phyloP scores from a whole-genome alignment of 2,888 invertebrate species.

The Polyploca ridens region DNA sequence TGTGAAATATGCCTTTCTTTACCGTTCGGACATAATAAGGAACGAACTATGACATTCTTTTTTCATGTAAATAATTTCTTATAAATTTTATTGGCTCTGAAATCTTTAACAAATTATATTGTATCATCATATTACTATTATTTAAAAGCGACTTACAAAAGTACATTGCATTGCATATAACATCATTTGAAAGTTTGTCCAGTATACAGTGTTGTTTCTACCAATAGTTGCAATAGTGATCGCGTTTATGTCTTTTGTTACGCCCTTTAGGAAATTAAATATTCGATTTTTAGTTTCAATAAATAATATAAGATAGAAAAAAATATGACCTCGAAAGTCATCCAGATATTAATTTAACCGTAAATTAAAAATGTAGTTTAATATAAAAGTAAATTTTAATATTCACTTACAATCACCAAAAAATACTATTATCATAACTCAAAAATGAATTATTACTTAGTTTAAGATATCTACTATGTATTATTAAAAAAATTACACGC shows the following conservation, averaged over 20 bases:
- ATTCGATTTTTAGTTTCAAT: not conserved
- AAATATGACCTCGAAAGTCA: not conserved
- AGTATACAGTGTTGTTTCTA: not conserved
- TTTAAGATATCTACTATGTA: constrained; percentile 40
- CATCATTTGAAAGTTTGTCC: no score
- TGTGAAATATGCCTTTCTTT: not conserved
- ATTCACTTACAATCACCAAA: constrained; percentile 14
- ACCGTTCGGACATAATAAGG: no score
- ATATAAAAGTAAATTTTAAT: constrained; percentile 4
- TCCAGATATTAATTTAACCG: not conserved
- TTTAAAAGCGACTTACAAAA: no score
- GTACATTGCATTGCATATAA: no score
- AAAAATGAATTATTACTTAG: constrained; percentile 57
- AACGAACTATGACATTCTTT: no score
- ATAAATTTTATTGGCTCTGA: no score
- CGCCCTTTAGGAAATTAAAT: constrained; percentile 27
- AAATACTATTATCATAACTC: constrained; percentile 65
- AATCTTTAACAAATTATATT: no score
- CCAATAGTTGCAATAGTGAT: constrained; percentile 21
- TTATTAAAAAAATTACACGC: constrained; percentile 68
- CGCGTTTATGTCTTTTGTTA: constrained; percentile 66
- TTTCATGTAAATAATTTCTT: no score
- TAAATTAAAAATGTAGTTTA: not conserved
- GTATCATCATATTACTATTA: no score
- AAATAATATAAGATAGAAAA: not conserved